A percentile compares a stretch with the other conserved stretches of the same genome.
Conservation (phyloP, 2,888 invertebrate species). For the Hirtodrosophila confusa region DNA sequence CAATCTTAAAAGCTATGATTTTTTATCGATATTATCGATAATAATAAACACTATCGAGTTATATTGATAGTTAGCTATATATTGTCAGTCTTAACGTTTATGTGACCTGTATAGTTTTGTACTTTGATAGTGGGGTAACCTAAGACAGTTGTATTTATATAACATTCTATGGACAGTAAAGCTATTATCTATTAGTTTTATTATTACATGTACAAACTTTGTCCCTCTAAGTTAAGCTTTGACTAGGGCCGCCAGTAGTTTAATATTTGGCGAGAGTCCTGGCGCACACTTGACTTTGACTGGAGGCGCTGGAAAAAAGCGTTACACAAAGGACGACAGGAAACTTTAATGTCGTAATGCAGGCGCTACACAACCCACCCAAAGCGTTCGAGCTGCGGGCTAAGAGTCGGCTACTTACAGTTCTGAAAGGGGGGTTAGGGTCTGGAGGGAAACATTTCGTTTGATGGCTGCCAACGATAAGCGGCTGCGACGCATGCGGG, state of each 20-base stretch:
- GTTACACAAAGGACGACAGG: neutral
- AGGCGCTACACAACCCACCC: neutral
- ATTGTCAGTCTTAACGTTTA: too few relatives aligned
- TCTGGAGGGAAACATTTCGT: conserved; percentile 2
- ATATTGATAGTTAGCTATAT: too few relatives aligned
- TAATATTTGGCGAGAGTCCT: conserved; percentile 5
- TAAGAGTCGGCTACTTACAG: conserved; percentile 11
- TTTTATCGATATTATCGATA: too few relatives aligned
- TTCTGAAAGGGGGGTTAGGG: neutral
- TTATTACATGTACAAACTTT: too few relatives aligned
- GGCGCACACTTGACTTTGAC: conserved; percentile 42
- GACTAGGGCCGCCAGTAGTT: neutral
- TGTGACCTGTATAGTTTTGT: too few relatives aligned
- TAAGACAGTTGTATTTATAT: too few relatives aligned
- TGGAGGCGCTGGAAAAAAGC: conserved; percentile 11
- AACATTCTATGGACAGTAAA: too few relatives aligned
- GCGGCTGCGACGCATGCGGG: conserved; percentile 39
- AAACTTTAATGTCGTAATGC: conserved; percentile 10
- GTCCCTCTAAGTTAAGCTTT: neutral
- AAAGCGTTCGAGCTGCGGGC: neutral
- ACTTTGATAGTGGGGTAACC: too few relatives aligned
- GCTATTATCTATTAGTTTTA: too few relatives aligned
- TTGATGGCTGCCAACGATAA: conserved; percentile 64
- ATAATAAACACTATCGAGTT: too few relatives aligned
- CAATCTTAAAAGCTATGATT: too few relatives aligned